phyloP scores from a whole-genome alignment of 2,888 invertebrate genomes.

The Sesia bembeciformis region DNA sequence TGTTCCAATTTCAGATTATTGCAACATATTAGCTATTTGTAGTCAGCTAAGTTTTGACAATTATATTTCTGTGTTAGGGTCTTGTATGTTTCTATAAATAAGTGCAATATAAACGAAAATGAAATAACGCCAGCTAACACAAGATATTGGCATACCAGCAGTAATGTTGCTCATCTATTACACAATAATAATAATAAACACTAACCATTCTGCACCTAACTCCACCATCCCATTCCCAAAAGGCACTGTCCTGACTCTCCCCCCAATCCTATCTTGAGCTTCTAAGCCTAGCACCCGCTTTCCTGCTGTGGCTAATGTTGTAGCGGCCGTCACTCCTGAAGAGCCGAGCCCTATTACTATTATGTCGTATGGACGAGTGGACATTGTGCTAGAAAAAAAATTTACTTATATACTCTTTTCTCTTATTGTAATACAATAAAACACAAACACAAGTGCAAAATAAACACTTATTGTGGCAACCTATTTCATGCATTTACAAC shows the following conservation, averaged over 20 bases:
- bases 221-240: constrained; percentile 51
- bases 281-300: constrained; percentile 42
- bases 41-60: too few species aligned
- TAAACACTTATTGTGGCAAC: too few species aligned
- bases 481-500: too few species aligned
- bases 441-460: too few species aligned
- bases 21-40: too few species aligned
- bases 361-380: constrained; percentile 29
- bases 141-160: too few species aligned
- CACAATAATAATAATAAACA: neutral
- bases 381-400: neutral
- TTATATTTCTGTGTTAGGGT: too few species aligned
- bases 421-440: too few species aligned
- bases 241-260: constrained; percentile 43
- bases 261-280: constrained; percentile 43
- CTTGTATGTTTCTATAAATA: too few species aligned
- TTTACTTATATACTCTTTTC: neutral
- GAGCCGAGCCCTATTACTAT: constrained; percentile 51
- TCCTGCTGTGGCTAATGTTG: constrained; percentile 36
- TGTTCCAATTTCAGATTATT: too few species aligned
- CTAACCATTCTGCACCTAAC: constrained; percentile 56
- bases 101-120: too few species aligned
- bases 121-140: too few species aligned
- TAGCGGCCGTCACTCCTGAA: constrained; percentile 39
- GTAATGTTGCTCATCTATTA: neutral